Conservation (phyloP, 2,888 invertebrate genomes). For the Xylota sylvarum region DNA sequence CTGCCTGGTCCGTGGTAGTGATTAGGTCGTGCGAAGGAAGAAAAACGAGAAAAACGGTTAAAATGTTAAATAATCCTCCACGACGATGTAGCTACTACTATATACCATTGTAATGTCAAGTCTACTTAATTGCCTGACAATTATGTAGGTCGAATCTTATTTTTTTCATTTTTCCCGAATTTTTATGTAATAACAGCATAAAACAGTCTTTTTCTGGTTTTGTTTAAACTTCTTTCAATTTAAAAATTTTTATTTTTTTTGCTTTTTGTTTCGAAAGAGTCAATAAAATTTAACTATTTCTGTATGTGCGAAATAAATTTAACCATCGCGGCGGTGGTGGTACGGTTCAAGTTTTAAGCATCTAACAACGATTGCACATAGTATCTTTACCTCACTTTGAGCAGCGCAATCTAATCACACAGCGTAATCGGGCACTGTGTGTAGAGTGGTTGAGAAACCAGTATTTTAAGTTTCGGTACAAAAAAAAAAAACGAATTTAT, state of each 20-base stretch:
- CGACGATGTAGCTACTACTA: slow-evolving; percentile 35
- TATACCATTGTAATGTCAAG: slow-evolving; percentile 62
- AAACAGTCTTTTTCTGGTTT: slow-evolving; percentile 24
- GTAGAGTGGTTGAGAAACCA: slow-evolving; percentile 74
- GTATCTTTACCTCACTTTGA: slow-evolving; percentile 73
- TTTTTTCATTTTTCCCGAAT: slow-evolving; percentile 29
- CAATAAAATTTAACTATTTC: slow-evolving; percentile 20
- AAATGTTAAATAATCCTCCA: slow-evolving; percentile 70
- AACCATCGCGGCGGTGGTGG: slow-evolving; percentile 46
- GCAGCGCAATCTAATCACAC: slow-evolving; percentile 74
- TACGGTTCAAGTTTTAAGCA: slow-evolving; percentile 60
- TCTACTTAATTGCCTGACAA: slow-evolving; percentile 66
- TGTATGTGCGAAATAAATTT: slow-evolving; percentile 48
- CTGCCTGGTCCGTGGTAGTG: slow-evolving; percentile 39
- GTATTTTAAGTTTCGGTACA: slow-evolving; percentile 71
- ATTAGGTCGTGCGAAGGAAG: slow-evolving; percentile 48
- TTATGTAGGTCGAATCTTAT: slow-evolving; percentile 72
- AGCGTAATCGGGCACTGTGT: slow-evolving; percentile 74
- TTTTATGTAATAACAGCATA: slow-evolving; percentile 72
- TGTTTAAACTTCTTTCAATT: slow-evolving; percentile 40
- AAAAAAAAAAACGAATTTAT: slow-evolving; percentile 46
- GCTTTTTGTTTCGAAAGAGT: slow-evolving; percentile 10
- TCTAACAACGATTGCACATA: slow-evolving; percentile 75
- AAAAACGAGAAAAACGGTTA: slow-evolving; percentile 52
- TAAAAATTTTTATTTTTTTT: slow-evolving; percentile 23